Conservation (phyloP, 2,797 vertebrate species). For the Hippopotamyrus pictus region DNA sequence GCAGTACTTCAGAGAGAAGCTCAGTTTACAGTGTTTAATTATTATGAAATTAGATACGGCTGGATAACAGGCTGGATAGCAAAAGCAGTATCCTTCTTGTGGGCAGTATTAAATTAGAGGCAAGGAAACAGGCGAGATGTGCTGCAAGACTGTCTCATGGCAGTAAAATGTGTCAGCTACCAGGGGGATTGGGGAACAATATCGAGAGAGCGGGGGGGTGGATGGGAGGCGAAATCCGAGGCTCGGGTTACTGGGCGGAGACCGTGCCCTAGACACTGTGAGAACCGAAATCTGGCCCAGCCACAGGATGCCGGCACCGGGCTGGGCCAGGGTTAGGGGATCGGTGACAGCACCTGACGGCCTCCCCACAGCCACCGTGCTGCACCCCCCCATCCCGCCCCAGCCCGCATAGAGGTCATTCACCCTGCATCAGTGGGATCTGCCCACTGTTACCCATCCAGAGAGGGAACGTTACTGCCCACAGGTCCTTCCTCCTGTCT, state of each 20-base stretch:
- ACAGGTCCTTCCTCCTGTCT: not conserved
- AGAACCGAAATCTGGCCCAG: conserved; percentile 60
- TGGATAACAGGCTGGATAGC: conserved; percentile 41
- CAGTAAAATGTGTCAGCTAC: conserved; percentile 47
- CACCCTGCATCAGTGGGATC: not conserved
- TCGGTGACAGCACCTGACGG: not conserved
- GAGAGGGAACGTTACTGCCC: not conserved
- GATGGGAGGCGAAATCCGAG: conserved; percentile 38
- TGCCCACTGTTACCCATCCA: not conserved
- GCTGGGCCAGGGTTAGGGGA: not conserved
- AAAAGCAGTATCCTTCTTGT: conserved; percentile 33
- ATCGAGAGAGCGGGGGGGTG: conserved; percentile 17
- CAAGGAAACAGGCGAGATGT: conserved; percentile 14
- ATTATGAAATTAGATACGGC: conserved; percentile 62
- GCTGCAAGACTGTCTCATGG: conserved; percentile 41
- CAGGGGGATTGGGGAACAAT: conserved; percentile 43
- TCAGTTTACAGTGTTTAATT: conserved; percentile 67
- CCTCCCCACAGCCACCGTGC: not conserved
- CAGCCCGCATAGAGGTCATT: not conserved
- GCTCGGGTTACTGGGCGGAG: conserved; percentile 56
- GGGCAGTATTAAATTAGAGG: conserved; percentile 51
- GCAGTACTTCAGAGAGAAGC: conserved; percentile 43
- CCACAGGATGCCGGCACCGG: conserved; percentile 41
- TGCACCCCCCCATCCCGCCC: not conserved
- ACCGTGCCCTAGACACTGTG: conserved; percentile 55